Evolutionary conservation across 30 jellyfish, hydroid and myxozoan species (phyloP).

Genomic region (Aurelia aurita): DNA sequence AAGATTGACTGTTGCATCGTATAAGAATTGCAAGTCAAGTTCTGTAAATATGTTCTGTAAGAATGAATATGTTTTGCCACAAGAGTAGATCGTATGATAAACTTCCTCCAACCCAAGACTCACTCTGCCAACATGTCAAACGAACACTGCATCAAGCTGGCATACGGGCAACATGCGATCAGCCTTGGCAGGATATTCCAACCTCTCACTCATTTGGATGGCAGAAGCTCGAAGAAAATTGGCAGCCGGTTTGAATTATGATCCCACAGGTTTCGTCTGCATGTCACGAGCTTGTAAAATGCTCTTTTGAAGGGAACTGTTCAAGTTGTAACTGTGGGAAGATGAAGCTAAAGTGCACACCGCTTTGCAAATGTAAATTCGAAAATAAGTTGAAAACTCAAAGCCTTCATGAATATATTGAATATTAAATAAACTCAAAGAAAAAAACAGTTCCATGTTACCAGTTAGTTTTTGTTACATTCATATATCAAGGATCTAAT

Average conservation of each 20-base stretch:
- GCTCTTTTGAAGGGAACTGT: slow-evolving; percentile 10
- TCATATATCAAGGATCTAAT: no score
- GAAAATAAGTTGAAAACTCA: slow-evolving; percentile 7
- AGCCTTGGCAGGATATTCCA: no score
- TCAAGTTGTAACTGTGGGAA: slow-evolving; percentile 15
- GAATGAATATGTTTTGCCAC: no score
- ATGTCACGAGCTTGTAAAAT: slow-evolving; percentile 16
- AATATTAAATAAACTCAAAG: slow-evolving; percentile 10
- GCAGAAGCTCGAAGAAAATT: slow-evolving; percentile 15
- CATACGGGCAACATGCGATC: slow-evolving; percentile 14
- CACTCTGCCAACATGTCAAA: background rate
- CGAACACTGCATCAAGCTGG: slow-evolving; percentile 20
- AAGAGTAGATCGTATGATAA: no score
- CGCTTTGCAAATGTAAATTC: slow-evolving; percentile 18
- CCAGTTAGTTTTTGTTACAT: background rate
- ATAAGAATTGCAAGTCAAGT: no score
- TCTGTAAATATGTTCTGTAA: no score
- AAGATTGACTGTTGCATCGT: no score
- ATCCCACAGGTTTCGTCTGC: slow-evolving; percentile 17
- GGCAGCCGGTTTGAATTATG: slow-evolving; percentile 13
- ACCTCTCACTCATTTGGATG: no score
- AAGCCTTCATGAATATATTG: background rate
- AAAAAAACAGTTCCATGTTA: slow-evolving; percentile 8
- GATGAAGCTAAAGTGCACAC: slow-evolving; percentile 25
- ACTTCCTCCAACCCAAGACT: no score